phyloP scores from a whole-genome alignment of 2,888 invertebrate species.

The Bembecia ichneumoniformis region DNA sequence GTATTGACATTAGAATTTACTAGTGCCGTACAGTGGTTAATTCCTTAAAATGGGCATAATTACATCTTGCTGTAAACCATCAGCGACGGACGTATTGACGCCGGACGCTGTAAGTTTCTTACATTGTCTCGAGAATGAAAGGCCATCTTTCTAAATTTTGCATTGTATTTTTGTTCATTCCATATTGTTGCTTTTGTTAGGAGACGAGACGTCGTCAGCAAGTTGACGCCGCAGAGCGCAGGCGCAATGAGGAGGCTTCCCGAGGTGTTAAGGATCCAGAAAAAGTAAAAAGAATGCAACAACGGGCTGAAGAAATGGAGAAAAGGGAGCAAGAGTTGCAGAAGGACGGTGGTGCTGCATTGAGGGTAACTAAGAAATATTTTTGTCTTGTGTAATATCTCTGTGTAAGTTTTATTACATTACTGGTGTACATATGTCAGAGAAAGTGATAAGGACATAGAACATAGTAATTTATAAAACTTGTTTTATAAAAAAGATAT shows the following conservation, averaged over 20 bases:
- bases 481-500: too few species aligned
- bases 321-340: conserved; percentile 65
- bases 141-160: neutral
- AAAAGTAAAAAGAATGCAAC: conserved; percentile 72
- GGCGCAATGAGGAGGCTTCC: conserved; percentile 71
- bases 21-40: conserved; percentile 36
- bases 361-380: conserved; percentile 31
- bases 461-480: too few species aligned
- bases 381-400: too few species aligned
- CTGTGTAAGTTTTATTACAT: too few species aligned
- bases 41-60: conserved; percentile 59
- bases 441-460: too few species aligned
- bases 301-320: conserved; percentile 71
- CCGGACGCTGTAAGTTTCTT: conserved; percentile 70
- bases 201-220: conserved; percentile 77
- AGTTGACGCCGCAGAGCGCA: conserved; percentile 78
- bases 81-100: conserved; percentile 69
- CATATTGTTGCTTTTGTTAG: conserved; percentile 34
- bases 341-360: conserved; percentile 45
- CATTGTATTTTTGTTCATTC: neutral
- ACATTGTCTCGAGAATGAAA: neutral
- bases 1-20: conserved; percentile 1
- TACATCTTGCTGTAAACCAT: conserved; percentile 68
- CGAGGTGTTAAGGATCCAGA: conserved; percentile 78
- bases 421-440: too few species aligned